Evolutionary conservation across 1,140 invertebrate species (phyloP).

Genomic region (Ceratina japonica): DNA sequence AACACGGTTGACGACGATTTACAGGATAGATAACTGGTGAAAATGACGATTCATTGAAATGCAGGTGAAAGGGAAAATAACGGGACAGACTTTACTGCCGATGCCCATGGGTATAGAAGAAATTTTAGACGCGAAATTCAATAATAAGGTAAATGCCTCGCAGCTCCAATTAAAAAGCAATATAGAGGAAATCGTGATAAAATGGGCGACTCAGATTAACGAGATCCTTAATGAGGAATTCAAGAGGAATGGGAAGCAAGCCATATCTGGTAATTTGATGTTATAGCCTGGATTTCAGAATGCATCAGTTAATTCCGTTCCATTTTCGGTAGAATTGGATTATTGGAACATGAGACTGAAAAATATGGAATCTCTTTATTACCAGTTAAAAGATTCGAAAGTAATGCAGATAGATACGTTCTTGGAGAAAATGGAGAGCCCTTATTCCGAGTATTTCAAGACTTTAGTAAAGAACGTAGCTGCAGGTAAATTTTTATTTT

Average conservation of each 20-base stretch:
- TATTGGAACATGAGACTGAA: slow-evolving; percentile 82
- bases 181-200: slow-evolving; percentile 90
- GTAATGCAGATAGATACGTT: slow-evolving; percentile 90
- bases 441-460: slow-evolving; percentile 86
- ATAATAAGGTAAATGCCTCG: slow-evolving; percentile 73
- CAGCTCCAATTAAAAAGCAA: slow-evolving; percentile 86
- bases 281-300: slow-evolving; percentile 38
- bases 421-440: slow-evolving; percentile 86
- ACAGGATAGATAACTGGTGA: no score
- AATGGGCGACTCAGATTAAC: slow-evolving; percentile 89
- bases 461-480: slow-evolving; percentile 84
- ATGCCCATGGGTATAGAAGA: slow-evolving; percentile 88
- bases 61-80: slow-evolving; percentile 82
- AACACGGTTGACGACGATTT: no score
- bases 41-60: neutral
- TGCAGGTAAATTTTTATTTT: slow-evolving; percentile 73
- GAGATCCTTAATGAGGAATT: slow-evolving; percentile 89
- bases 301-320: neutral
- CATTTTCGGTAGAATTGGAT: slow-evolving; percentile 82
- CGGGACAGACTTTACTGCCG: slow-evolving; percentile 85
- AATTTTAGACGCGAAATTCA: slow-evolving; percentile 82
- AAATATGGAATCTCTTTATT: slow-evolving; percentile 88
- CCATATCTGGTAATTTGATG: slow-evolving; percentile 16
- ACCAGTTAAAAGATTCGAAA: slow-evolving; percentile 87
- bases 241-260: slow-evolving; percentile 75